Evolutionary conservation across 2,797 vertebrate genomes (phyloP), one percentile per base, ranked within the genome.

Genomic region (Syngnathus rostellatus): DNA sequence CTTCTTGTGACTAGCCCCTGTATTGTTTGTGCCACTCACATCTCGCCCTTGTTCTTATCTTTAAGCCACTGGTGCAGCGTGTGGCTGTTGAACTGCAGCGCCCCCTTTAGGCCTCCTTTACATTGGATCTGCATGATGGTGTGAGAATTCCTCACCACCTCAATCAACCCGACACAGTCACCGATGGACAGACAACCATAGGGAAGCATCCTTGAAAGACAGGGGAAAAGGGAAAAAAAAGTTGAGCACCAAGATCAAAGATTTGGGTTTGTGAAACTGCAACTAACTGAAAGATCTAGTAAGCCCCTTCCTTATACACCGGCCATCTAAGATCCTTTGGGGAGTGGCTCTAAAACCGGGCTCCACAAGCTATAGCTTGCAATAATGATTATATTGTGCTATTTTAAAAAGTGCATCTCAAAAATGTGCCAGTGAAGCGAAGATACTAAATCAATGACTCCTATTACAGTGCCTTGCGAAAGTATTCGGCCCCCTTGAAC

Each of bases 111-210:
- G 72, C 92, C 92, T 0, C 93, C 93, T 85, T 93, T 94, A 65
- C 93, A 94, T 76, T 94, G 93, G 82, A 94, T 94, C 85, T 94
- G 93, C 93, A 94, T 94, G 86, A 94, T 94, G 66, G 93, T 94
- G 84, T 93, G 89, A 12, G 92, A 93, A 81, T 89, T 93, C 78
- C 90, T 91, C 73, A 94, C 92, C 67, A 93, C 93, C 78, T 94
- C 93, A 0, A 94, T 94, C 75, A 94, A 83, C 10, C 93, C 92
- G 76, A 94, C 93, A 0, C 92, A 93, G 85, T 94, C 93, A 0
- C 93, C 93, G 10, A 94, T 94, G 37, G 93, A 94, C 81, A 93
- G 81, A 68, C 93, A 94, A 48, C 92, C 93, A 0, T 93, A 94
- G 1, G 93, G 93, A 62, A 93, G 91, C 93, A 93, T 94, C 80